Evolutionary conservation across 2,113 vertebrate genomes (phyloP), one percentile per base, ranked within the genome.

Genomic region (Phaethon lepturus): DNA sequence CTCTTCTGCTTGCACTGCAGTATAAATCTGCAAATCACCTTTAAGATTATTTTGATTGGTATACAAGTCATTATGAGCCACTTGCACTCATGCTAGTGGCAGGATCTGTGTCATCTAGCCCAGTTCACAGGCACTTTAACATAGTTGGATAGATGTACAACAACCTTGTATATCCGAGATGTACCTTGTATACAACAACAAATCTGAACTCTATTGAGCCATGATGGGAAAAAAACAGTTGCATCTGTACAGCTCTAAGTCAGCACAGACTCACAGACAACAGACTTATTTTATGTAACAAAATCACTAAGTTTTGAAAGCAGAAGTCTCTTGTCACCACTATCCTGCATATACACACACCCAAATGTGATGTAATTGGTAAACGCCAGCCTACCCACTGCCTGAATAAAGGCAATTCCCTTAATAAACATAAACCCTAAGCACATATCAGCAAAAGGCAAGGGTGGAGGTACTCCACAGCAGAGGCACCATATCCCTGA

Each of bases 391-490:
- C 71, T 53, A 52, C 26, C 29, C n/a, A 12, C 45, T 53, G 18
- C 42, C 66, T 68, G 31, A 60, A 82, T 38, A 86, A 87, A 85
- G 25, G 35, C 18, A 82, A 73, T 50, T 78, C 35, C 56, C 40
- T 23, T 58, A 45, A 77, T 6, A 83, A 92, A 72, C 20, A 74
- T 17, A 63, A 82, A 45, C 11, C 6, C 20, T 29, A 68, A 49
- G 49, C 17, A n/a, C 77, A 33, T 38, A 19, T 12, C 81, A 67
- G 47, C 22, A 64, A 38, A 78, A 75, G 12, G 35, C 52, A 63
- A 72, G 16, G 15, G 62, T 47, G 47, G 40, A 53, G 28, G n/a
- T 18, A 49, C 22, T 38, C 35, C 50, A 78, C 3, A 0, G 0
- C 47, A 71, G 44, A 71, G 35, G 20, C 9, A 85, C 40, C 28